phyloP scores from a whole-genome alignment of 1,140 invertebrate genomes.

The Drosophila jambulina region DNA sequence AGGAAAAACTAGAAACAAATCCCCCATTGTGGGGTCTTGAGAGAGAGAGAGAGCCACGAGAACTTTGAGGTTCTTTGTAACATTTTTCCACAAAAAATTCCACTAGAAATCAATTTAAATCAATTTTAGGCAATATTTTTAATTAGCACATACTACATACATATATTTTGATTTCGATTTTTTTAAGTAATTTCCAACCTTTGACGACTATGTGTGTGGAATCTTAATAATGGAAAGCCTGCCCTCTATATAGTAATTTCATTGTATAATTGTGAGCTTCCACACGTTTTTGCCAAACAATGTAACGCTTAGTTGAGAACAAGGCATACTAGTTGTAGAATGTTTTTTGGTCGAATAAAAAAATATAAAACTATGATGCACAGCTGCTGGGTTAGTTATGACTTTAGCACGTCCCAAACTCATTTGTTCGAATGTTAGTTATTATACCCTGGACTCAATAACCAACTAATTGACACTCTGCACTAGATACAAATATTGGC shows the following conservation, averaged over 20 bases:
- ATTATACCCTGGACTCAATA: not conserved
- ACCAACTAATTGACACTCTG: slow-evolving; percentile 8
- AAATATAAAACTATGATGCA: not conserved
- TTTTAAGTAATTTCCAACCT: not conserved
- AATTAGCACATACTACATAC: not conserved
- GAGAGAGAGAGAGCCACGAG: not conserved
- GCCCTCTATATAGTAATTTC: not conserved
- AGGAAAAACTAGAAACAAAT: not conserved
- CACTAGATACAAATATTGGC: slow-evolving; percentile 25
- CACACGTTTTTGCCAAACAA: slow-evolving; percentile 8
- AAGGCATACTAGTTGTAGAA: not conserved
- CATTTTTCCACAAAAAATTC: not conserved
- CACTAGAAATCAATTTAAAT: slow-evolving; percentile 1
- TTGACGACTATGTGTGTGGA: not conserved
- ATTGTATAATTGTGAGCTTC: not conserved
- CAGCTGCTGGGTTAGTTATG: not conserved
- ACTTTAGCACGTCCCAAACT: slow-evolving; percentile 15
- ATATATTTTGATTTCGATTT: not conserved
- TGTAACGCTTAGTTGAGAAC: slow-evolving; percentile 6
- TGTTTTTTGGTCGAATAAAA: not conserved
- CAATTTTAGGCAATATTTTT: not conserved
- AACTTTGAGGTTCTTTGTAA: not conserved
- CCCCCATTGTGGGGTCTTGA: not conserved
- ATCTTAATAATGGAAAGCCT: not conserved
- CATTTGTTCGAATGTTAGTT: not conserved